Percentiles rank a stretch among this genome's conserved stretches.
Conservation (phyloP, 2,888 invertebrate genomes). For the Trichogramma dendrolimi region DNA sequence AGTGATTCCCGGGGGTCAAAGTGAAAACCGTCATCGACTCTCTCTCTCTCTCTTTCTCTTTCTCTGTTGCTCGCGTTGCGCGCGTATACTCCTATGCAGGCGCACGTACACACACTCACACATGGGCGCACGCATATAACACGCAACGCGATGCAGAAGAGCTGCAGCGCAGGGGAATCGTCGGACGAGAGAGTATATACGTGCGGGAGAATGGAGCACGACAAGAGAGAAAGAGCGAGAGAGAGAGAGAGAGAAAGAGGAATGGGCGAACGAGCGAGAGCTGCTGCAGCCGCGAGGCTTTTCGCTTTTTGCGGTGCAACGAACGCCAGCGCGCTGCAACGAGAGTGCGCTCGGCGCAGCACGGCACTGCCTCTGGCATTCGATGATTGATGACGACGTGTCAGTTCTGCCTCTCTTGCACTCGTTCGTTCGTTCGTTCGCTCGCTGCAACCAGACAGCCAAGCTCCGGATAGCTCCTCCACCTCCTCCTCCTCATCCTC, state of each 20-base stretch:
- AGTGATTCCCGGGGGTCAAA: slow-evolving; percentile 8
- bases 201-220: too few species aligned
- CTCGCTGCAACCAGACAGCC: neutral
- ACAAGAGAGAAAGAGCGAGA: slow-evolving; percentile 12
- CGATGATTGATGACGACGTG: slow-evolving; percentile 50
- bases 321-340: too few species aligned
- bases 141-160: slow-evolving; percentile 14
- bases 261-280: slow-evolving; percentile 15
- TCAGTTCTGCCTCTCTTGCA: slow-evolving; percentile 22
- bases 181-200: slow-evolving; percentile 4
- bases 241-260: slow-evolving; percentile 18
- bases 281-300: slow-evolving; percentile 2
- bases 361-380: slow-evolving; percentile 47
- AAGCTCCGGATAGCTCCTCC: neutral
- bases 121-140: neutral
- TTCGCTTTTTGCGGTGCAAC: slow-evolving; percentile 10
- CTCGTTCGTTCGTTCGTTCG: slow-evolving; percentile 10
- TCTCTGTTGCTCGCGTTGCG: neutral
- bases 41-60: neutral
- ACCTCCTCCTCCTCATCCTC: neutral
- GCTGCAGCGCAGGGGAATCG: slow-evolving; percentile 17
- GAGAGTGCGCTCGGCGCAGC: slow-evolving; percentile 27
- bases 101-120: neutral
- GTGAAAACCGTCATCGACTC: slow-evolving; percentile 14
- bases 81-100: slow-evolving; percentile 15